Conservation (phyloP, 2,888 invertebrate species). For the Globia sparganii region DNA sequence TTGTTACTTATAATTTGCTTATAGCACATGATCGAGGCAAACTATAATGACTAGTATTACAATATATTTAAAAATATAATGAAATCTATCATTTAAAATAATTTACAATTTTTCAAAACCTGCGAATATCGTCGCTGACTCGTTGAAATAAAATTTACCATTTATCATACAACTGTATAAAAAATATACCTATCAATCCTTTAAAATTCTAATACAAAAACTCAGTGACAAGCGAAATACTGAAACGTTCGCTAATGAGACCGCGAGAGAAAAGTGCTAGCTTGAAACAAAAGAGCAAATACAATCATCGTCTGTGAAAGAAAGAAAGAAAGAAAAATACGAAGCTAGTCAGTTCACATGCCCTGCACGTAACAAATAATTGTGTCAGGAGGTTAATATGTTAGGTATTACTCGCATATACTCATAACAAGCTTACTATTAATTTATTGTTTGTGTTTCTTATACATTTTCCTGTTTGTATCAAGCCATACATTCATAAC, state of each 20-base stretch:
- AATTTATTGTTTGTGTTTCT: slow-evolving; percentile 10
- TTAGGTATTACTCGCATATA: neutral
- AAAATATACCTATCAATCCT: neutral
- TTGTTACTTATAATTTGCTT: neutral
- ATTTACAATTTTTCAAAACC: neutral
- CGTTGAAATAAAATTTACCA: neutral
- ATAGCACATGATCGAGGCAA: neutral
- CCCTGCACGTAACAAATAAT: slow-evolving; percentile 33
- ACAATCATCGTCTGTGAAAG: slow-evolving; percentile 12
- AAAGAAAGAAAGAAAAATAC: slow-evolving; percentile 6
- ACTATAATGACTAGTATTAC: no score
- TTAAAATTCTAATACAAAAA: slow-evolving; percentile 12
- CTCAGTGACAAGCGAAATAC: neutral
- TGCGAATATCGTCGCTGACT: no score
- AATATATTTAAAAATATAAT: neutral
- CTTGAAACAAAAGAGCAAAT: slow-evolving; percentile 39
- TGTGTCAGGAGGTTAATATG: slow-evolving; percentile 21
- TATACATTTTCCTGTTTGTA: neutral
- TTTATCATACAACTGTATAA: neutral
- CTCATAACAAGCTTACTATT: slow-evolving; percentile 12
- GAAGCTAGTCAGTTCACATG: neutral
- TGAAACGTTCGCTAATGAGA: slow-evolving; percentile 26
- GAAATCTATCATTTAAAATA: neutral
- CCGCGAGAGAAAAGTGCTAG: neutral
- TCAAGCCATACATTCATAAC: neutral